A percentile compares a stretch with the other conserved stretches of the same genome.
phyloP scores from a whole-genome alignment of 2,888 invertebrate species.

The Chaetoderma sp. region DNA sequence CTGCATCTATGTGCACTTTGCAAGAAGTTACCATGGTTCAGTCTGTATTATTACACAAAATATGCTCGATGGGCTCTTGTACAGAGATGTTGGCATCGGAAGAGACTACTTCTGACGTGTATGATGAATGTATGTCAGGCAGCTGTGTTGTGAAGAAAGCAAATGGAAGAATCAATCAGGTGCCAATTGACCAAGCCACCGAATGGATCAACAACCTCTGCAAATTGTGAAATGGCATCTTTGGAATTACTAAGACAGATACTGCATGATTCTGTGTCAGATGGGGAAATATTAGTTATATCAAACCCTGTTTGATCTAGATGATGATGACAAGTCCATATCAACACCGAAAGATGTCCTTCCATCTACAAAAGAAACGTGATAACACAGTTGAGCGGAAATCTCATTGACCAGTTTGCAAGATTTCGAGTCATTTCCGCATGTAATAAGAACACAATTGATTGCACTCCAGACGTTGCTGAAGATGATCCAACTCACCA shows the following conservation, averaged over 20 bases:
- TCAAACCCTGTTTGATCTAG: not conserved
- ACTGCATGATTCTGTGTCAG: not conserved
- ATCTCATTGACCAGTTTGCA: not conserved
- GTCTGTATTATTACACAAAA: too few relatives aligned
- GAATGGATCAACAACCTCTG: not conserved
- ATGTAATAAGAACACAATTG: not conserved
- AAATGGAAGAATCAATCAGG: not conserved
- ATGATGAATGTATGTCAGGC: not conserved
- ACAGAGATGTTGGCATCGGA: not conserved
- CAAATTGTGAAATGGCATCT: not conserved
- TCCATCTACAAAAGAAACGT: not conserved
- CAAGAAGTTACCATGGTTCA: too few relatives aligned
- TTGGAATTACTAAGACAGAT: not conserved
- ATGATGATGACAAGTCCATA: not conserved
- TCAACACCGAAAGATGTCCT: not conserved
- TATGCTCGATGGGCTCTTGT: too few relatives aligned
- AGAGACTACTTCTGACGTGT: not conserved
- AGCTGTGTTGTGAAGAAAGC: not conserved
- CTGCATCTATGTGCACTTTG: not conserved
- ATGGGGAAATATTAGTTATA: too few relatives aligned
- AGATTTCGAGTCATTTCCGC: not conserved
- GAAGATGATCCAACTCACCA: not conserved
- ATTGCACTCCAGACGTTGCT: not conserved
- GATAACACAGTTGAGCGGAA: not conserved
- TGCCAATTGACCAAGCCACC: not conserved